Conservation (phyloP, 53 echinoderm and acorn worm species). For the Zoroaster sp. region DNA sequence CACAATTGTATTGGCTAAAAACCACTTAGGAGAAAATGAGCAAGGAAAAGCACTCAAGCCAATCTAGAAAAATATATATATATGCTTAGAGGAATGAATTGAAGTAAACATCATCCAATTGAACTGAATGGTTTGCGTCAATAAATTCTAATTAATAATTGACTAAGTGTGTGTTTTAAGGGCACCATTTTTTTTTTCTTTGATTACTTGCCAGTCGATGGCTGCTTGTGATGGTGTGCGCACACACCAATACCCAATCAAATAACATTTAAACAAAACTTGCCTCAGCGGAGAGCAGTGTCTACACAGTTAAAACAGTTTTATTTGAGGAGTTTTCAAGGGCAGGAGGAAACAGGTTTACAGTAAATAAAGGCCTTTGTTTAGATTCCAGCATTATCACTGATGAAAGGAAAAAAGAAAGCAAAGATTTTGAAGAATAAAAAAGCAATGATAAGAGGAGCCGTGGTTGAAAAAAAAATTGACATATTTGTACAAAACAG, state of each 20-base stretch:
- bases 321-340: background rate
- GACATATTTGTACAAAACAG: too few species aligned
- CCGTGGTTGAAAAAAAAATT: too few species aligned
- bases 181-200: background rate
- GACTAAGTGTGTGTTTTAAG: constrained; percentile 14
- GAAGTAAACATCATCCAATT: constrained; percentile 55
- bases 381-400: background rate
- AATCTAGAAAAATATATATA: constrained; percentile 3
- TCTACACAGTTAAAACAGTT: constrained; percentile 9
- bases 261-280: constrained; percentile 14
- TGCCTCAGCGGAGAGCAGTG: background rate
- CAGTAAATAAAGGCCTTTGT: background rate
- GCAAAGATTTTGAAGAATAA: background rate
- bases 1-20: background rate
- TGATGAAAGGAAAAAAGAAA: background rate
- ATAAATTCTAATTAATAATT: constrained; percentile 53
- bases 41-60: constrained; percentile 39
- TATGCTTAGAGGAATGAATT: background rate
- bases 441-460: background rate
- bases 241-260: constrained; percentile 19
- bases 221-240: constrained; percentile 31
- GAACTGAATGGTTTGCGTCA: constrained; percentile 29
- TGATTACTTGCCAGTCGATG: background rate
- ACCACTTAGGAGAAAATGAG: constrained; percentile 36
- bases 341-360: background rate